Percentiles rank a stretch among this genome's conserved stretches.
Conservation (phyloP, 2,888 invertebrate genomes). For the Diplolepis rosae region DNA sequence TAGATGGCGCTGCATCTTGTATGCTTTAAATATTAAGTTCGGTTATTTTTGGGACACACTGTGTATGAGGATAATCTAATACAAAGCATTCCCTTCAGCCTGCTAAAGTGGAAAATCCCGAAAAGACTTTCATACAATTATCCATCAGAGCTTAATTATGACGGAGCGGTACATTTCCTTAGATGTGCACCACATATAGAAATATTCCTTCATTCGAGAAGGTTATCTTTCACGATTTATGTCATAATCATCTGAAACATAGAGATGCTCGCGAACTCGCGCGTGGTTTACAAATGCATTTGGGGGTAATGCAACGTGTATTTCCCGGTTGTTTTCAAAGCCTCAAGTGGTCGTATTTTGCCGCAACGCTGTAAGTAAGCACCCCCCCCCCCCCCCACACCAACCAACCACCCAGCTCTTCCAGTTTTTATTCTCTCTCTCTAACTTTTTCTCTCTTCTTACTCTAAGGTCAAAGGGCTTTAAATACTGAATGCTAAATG, state of each 20-base stretch:
- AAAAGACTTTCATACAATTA: no score
- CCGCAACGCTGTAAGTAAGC: slow-evolving; percentile 36
- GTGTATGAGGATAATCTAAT: no score
- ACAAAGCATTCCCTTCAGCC: background rate
- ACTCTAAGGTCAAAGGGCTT: slow-evolving; percentile 44
- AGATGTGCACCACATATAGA: background rate
- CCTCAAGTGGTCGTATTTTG: slow-evolving; percentile 53
- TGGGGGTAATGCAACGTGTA: slow-evolving; percentile 68
- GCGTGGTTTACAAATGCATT: slow-evolving; percentile 62
- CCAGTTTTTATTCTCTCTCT: background rate
- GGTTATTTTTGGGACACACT: no score
- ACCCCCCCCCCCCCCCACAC: slow-evolving; percentile 33
- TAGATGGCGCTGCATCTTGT: no score
- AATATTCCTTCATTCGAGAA: slow-evolving; percentile 46
- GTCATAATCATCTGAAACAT: slow-evolving; percentile 66
- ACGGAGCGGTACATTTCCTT: background rate
- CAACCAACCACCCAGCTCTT: slow-evolving; percentile 19
- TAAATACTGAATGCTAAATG: slow-evolving; percentile 59
- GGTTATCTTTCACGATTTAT: slow-evolving; percentile 66
- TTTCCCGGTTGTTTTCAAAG: slow-evolving; percentile 62
- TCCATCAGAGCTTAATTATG: slow-evolving; percentile 1
- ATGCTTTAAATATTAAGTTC: no score
- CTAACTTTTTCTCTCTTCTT: slow-evolving; percentile 40
- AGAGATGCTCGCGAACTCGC: slow-evolving; percentile 43
- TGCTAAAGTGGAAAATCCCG: background rate